Evolutionary conservation across 2,888 invertebrate species (phyloP).

Genomic region (Drosophila merina): DNA sequence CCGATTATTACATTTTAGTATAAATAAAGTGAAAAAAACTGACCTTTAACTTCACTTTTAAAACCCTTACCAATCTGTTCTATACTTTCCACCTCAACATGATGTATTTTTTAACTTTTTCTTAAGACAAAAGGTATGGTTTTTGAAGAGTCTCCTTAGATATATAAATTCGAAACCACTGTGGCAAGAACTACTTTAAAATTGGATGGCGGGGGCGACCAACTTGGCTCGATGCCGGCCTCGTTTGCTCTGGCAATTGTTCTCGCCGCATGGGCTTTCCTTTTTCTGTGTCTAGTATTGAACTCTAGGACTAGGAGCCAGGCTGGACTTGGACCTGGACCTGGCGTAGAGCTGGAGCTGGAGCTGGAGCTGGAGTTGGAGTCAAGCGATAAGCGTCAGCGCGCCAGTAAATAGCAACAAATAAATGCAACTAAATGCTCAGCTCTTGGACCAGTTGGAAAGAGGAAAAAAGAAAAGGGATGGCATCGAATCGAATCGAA

Average conservation of each 20-base stretch:
- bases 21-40: too few species aligned
- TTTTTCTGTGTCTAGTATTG: constrained; percentile 65
- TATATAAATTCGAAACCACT: constrained; percentile 11
- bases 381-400: constrained; percentile 79
- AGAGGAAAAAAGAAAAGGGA: constrained; percentile 21
- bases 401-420: constrained; percentile 84
- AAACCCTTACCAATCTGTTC: too few species aligned
- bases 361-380: constrained; percentile 4
- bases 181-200: constrained; percentile 5
- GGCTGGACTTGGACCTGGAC: constrained; percentile 26
- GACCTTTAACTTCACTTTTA: too few species aligned
- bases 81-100: too few species aligned
- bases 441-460: constrained; percentile 41
- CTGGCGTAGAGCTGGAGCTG: not conserved
- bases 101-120: too few species aligned
- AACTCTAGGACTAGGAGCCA: constrained; percentile 24
- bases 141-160: too few species aligned
- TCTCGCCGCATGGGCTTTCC: constrained; percentile 69
- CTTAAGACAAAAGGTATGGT: too few species aligned
- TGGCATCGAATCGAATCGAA: constrained; percentile 16
- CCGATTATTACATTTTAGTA: too few species aligned
- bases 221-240: constrained; percentile 18
- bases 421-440: constrained; percentile 84
- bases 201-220: constrained; percentile 35
- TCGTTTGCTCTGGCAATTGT: constrained; percentile 51